phyloP scores from a whole-genome alignment of 1,140 invertebrate species.

The Zaprionus africanus region DNA sequence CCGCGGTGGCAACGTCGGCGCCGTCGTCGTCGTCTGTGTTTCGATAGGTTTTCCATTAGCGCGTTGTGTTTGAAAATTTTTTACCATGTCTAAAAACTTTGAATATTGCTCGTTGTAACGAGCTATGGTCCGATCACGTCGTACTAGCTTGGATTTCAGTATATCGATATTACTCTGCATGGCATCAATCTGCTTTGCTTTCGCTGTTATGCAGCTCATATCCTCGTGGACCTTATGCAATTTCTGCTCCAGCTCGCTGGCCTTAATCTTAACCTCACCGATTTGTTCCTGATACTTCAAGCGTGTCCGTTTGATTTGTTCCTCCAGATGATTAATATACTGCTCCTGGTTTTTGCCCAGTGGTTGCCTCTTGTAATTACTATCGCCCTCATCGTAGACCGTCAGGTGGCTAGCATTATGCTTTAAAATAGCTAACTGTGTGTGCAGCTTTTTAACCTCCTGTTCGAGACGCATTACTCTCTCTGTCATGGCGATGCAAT shows the following conservation, averaged over 20 bases:
- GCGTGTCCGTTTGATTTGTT: constrained; percentile 53
- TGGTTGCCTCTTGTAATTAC: background rate
- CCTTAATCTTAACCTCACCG: constrained; percentile 40
- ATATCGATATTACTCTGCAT: constrained; percentile 19
- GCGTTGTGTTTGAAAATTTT: background rate
- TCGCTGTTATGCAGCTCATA: constrained; percentile 37
- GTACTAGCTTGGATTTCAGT: constrained; percentile 42
- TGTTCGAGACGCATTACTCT: constrained; percentile 37
- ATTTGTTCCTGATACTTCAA: constrained; percentile 58
- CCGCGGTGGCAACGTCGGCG: background rate
- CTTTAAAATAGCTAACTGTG: constrained; percentile 22
- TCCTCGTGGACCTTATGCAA: constrained; percentile 43
- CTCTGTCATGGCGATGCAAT: constrained; percentile 19
- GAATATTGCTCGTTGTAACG: constrained; percentile 50
- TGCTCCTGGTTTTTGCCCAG: constrained; percentile 17
- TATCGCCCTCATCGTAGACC: constrained; percentile 4
- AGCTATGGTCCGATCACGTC: constrained; percentile 51
- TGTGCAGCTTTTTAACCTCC: constrained; percentile 28
- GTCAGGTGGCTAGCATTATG: constrained; percentile 17
- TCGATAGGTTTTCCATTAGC: too few species aligned
- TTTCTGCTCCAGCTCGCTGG: constrained; percentile 40
- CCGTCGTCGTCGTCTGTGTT: background rate
- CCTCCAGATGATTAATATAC: constrained; percentile 58
- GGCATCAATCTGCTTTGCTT: constrained; percentile 43
- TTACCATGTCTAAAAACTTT: constrained; percentile 22